Evolutionary conservation across 2,113 vertebrate species (phyloP), one percentile per base, ranked within the genome.

Genomic region (Prinia subflava): DNA sequence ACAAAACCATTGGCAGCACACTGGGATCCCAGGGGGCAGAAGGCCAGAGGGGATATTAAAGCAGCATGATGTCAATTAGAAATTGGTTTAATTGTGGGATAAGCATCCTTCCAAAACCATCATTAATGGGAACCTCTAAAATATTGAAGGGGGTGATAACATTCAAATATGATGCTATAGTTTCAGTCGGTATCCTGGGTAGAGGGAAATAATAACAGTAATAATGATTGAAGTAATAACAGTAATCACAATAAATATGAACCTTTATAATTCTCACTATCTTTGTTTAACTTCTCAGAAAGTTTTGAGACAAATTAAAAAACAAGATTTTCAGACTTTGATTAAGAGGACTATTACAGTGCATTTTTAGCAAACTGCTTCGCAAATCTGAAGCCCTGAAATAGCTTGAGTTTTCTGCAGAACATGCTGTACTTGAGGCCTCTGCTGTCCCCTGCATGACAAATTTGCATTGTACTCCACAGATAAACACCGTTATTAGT

Each of bases 381-480:
- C 79, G 81, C 75, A 95, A 67, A 90, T 59, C 68, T 67, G 62
- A 74, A 90, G 37, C 47, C 41, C 78, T 74, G 76, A 92, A 95
- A 95, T 47, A 85, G 68, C 56, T 90, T 30, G 37, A 77, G 46
- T 83, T 74, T 90, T 47, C 63, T 93, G 59, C 71, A 81, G 79
- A 95, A 78, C 71, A 68, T 4, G 22, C 39, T 75, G 84, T 76
- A 49, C 76, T 94, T 90, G 68, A 90, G n/a, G 76, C 27, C 57
- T 90, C 39, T 87, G 37, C 49, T 94, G 35, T 88, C 50, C 46
- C 24, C 78, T 86, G 70, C 39, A 57, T 31, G 49, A 47, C 75
- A 81, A 75, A 92, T 96, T 94, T 89, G 63, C 94, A 94, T 96
- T 91, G 71, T 83, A 42, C 60, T 92, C 88, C 50, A 77, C 95